Percentiles rank a stretch among this genome's conserved stretches.
phyloP scores from a whole-genome alignment of 2,888 invertebrate species.

The Pammene fasciana region DNA sequence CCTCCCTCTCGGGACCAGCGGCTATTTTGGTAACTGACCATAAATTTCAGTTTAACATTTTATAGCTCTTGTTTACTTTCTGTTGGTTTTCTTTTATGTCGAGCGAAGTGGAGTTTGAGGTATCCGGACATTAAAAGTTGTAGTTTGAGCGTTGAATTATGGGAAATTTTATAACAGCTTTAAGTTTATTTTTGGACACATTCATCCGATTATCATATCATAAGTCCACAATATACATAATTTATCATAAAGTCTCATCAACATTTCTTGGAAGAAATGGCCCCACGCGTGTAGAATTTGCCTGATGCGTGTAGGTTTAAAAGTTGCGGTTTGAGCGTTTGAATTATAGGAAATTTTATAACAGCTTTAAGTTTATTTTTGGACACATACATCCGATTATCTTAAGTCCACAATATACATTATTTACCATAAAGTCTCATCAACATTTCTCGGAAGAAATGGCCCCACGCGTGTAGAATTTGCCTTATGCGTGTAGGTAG shows the following conservation, averaged over 20 bases:
- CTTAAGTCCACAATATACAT: too few species aligned
- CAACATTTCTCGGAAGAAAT: too few species aligned
- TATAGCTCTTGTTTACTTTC: conserved; percentile 34
- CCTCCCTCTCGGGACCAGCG: conserved; percentile 20
- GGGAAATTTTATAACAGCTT: neutral
- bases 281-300: too few species aligned
- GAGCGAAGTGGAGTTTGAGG: conserved; percentile 35
- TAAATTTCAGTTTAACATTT: conserved; percentile 41
- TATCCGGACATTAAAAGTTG: conserved; percentile 34
- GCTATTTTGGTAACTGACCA: conserved; percentile 37
- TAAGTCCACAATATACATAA: too few species aligned
- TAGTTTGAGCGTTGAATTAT: conserved; percentile 6
- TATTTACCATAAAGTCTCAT: too few species aligned
- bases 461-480: too few species aligned
- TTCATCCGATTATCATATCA: too few species aligned
- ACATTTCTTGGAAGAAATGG: too few species aligned
- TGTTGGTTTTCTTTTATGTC: conserved; percentile 24
- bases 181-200: neutral
- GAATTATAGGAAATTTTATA: neutral
- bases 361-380: neutral
- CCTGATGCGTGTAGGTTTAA: too few species aligned
- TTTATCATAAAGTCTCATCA: too few species aligned
- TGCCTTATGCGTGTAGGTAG: too few species aligned
- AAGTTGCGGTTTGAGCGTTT: conserved; percentile 12
- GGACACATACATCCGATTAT: too few species aligned